phyloP scores from a whole-genome alignment of 2,113 vertebrate species.

The Garra rufa region DNA sequence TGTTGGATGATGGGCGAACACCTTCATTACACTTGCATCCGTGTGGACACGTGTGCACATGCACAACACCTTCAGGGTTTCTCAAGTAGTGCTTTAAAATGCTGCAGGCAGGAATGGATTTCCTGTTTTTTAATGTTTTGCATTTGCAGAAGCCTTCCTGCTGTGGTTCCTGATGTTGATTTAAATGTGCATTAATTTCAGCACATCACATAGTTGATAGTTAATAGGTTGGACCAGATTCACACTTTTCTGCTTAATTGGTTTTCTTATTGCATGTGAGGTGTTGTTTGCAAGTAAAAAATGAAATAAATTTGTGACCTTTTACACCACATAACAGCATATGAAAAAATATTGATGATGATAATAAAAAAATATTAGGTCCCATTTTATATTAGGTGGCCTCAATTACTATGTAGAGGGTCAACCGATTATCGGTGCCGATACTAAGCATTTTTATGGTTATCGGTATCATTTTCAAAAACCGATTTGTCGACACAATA shows the following conservation, averaged over 20 bases:
- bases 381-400: too few relatives aligned
- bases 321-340: not conserved
- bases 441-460: too few relatives aligned
- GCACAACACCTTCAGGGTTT: not conserved
- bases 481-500: too few relatives aligned
- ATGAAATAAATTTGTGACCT: not conserved
- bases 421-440: too few relatives aligned
- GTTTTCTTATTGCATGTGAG: not conserved
- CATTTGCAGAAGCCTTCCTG: not conserved
- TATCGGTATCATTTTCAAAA: too few relatives aligned
- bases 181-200: not conserved
- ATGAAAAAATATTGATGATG: not conserved
- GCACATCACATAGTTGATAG: not conserved
- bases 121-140: not conserved
- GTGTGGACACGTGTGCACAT: not conserved
- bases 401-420: too few relatives aligned
- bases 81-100: not conserved
- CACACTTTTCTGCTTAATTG: not conserved
- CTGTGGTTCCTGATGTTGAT: not conserved
- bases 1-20: slow-evolving; percentile 30
- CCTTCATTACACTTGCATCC: slow-evolving; percentile 25
- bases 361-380: too few relatives aligned
- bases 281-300: not conserved
- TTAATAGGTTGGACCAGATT: not conserved
- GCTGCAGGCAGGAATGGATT: not conserved